Evolutionary conservation across 1,140 invertebrate genomes (phyloP).

Genomic region (Leucophenga varia): DNA sequence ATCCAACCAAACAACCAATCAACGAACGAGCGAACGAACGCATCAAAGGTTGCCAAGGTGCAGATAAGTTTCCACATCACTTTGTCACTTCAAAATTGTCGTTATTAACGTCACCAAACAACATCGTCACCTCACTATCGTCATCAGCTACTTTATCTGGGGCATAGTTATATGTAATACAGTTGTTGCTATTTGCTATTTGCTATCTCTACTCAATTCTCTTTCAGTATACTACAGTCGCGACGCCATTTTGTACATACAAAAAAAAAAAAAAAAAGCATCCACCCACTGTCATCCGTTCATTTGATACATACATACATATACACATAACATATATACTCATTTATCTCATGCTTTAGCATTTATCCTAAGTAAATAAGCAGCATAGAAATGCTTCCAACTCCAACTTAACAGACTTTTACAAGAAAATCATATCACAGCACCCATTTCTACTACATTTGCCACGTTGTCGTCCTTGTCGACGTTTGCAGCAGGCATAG

Average conservation of each 20-base stretch:
- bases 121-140: not conserved
- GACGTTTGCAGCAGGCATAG: too few species aligned
- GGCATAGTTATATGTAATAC: too few species aligned
- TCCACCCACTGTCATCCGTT: constrained; percentile 1
- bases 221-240: too few species aligned
- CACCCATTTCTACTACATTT: too few species aligned
- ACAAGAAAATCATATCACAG: not conserved
- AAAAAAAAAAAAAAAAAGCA: too few species aligned
- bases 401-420: not conserved
- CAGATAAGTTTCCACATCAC: not conserved
- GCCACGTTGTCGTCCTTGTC: not conserved
- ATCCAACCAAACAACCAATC: constrained; percentile 3
- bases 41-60: constrained; percentile 38
- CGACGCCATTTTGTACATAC: constrained; percentile 23
- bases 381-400: not conserved
- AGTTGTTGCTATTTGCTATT: too few species aligned
- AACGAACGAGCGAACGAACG: not conserved
- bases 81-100: too few species aligned
- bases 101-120: not conserved
- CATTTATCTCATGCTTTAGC: constrained; percentile 1
- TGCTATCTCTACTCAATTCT: too few species aligned
- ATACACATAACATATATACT: not conserved
- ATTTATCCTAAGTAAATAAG: constrained; percentile 41
- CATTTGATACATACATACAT: not conserved
- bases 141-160: too few species aligned